phyloP scores from a whole-genome alignment of 2,113 vertebrate genomes.

The Eleginops maclovinus region DNA sequence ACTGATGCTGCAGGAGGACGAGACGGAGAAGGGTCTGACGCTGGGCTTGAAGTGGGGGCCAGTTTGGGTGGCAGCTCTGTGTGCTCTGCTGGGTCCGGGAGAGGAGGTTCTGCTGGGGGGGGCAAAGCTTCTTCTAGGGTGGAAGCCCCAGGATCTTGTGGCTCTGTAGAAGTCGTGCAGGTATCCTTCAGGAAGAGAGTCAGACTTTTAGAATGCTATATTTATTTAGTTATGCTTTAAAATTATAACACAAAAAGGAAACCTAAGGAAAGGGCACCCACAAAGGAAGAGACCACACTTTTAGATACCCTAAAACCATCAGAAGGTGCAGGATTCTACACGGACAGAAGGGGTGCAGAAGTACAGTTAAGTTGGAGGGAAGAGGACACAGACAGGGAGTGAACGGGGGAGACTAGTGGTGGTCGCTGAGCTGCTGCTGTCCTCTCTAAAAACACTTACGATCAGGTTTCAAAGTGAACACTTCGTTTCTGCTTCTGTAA shows the following conservation, averaged over 20 bases:
- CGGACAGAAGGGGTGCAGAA: background rate
- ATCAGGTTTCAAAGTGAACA: conserved; percentile 85
- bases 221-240: background rate
- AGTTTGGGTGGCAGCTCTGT: conserved; percentile 19
- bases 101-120: conserved; percentile 19
- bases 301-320: conserved; percentile 7
- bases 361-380: conserved; percentile 16
- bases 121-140: conserved; percentile 26
- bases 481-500: conserved; percentile 84
- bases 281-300: background rate
- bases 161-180: conserved; percentile 57
- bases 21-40: conserved; percentile 2
- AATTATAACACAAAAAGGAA: background rate
- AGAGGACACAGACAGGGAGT: conserved; percentile 2
- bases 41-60: background rate
- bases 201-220: conserved; percentile 4
- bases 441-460: conserved; percentile 76
- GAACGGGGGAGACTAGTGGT: background rate
- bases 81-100: conserved; percentile 6
- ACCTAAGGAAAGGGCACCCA: conserved; percentile 5
- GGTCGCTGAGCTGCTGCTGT: conserved; percentile 10
- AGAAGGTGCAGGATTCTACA: background rate
- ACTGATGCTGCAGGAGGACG: background rate
- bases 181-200: conserved; percentile 69
- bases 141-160: conserved; percentile 46